Conservation (phyloP, 2,113 vertebrate genomes). For the Callipepla squamata region DNA sequence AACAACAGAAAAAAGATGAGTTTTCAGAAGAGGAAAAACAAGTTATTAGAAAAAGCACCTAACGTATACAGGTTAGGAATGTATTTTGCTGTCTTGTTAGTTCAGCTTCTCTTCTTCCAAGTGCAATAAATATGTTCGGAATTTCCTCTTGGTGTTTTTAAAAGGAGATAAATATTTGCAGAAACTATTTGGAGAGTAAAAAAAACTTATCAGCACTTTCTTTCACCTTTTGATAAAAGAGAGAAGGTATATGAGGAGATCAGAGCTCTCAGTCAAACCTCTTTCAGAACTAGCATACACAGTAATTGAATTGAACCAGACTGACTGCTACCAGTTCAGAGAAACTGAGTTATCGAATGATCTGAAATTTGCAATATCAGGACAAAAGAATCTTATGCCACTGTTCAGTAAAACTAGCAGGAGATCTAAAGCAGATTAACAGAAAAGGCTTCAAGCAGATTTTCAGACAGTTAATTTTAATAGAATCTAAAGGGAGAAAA, state of each 20-base stretch:
- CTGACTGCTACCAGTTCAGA: not conserved
- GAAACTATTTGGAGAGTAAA: not conserved
- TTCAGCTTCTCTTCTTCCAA: not conserved
- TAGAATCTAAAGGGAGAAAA: not conserved
- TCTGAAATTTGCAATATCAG: not conserved
- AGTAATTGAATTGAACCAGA: not conserved
- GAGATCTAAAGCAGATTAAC: not conserved
- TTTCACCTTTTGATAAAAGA: not conserved
- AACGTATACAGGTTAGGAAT: not conserved
- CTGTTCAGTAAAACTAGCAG: not conserved
- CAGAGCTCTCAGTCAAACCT: not conserved
- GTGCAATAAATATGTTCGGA: not conserved
- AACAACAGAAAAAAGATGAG: too few species aligned
- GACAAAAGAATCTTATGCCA: not conserved
- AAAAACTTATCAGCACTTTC: not conserved
- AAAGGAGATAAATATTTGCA: not conserved
- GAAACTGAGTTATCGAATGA: not conserved
- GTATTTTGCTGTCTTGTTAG: not conserved
- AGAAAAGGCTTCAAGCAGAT: too few species aligned
- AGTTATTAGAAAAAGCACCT: not conserved
- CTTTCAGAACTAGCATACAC: not conserved
- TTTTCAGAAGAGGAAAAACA: not conserved
- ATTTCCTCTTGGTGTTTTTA: not conserved
- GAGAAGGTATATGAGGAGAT: not conserved
- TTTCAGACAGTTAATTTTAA: not conserved